Base-by-base conservation (phyloP, 2,113 vertebrate genomes). In the Cyanoramphus novaezelandiae region DNA sequence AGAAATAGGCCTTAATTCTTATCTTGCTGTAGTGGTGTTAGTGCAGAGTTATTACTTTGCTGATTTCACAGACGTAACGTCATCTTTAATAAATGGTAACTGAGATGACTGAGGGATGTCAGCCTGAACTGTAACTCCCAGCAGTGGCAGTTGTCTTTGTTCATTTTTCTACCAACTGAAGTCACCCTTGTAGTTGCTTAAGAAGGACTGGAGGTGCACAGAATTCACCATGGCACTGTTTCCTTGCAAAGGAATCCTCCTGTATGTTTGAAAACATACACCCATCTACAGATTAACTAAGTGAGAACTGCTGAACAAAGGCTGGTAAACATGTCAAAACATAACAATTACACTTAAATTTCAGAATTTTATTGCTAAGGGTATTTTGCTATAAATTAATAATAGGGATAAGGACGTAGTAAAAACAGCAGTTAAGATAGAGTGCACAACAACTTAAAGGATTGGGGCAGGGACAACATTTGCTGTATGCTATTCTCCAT, bases 341-440 rank as follows among this genome's bases (percentile, higher is more conserved):
- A 89, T 67, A 78, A 35, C 9, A 62, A 53, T 82, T 90, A 82
- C 57, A 69, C 60, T 93, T 95, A 96, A 95, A 95, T 68, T 88
- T 70, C n/a, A 24, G 37, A 67, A 90, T 95, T 98, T 98, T 97
- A 97, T 98, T 95, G 64, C 39, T 88, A 94, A 84, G 63, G 31
- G 70, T 72, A 75, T 93, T 93, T 96, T 91, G 85, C 67, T 92
- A 85, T 89, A 96, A 98, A 97, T 91, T 76, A 94, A 92, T 35
- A 64, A 84, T 72, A 44, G 93, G 68, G 94, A 95, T 29, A 49
- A 75, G 29, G 33, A 86, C 65, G 29, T 6, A 92, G 41, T 81
- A 93, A 91, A 88, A 76, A 74, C 79, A 90, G 60, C 33, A 95
- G 41, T 44, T 64, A 91, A 70, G 78, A 81, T 31, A 84, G 19